phyloP scores from a whole-genome alignment of 2,888 invertebrate species.

The Eurytoma californica region DNA sequence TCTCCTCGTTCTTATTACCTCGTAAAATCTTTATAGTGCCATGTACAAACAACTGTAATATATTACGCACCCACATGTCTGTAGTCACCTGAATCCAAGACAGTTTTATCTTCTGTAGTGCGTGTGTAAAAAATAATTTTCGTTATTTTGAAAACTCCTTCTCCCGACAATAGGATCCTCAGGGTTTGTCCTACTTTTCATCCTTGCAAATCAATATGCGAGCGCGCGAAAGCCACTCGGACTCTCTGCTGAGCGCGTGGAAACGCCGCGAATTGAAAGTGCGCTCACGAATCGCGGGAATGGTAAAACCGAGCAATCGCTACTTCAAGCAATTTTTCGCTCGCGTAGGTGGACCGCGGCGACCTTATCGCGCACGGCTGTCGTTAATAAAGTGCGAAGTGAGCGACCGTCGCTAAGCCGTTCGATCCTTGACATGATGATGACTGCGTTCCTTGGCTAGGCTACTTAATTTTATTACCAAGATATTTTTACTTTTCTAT shows the following conservation, averaged over 20 bases:
- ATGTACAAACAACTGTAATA: neutral
- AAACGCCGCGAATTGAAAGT: conserved; percentile 34
- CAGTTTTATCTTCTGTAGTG: neutral
- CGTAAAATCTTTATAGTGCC: neutral
- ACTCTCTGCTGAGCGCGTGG: neutral
- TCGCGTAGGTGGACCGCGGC: neutral
- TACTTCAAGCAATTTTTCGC: conserved; percentile 5
- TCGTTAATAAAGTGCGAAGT: neutral
- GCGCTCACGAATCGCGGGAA: conserved; percentile 41
- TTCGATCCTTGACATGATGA: no score
- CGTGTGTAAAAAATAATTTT: no score
- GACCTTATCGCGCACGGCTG: neutral
- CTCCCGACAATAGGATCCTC: no score
- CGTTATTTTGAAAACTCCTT: no score
- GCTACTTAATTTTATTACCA: no score
- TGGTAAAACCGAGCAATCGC: conserved; percentile 5
- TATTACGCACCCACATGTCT: neutral
- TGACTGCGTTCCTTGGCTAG: no score
- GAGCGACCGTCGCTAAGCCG: no score
- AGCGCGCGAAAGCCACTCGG: conserved; percentile 35
- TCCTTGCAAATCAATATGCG: conserved; percentile 62
- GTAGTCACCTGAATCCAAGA: neutral
- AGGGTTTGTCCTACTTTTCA: conserved; percentile 55
- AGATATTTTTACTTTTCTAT: no score
- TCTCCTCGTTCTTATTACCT: no score